A percentile compares a stretch with the other conserved stretches of the same genome.
Evolutionary conservation across 2,113 vertebrate species (phyloP).

Genomic region (Diphyllodes magnificus): DNA sequence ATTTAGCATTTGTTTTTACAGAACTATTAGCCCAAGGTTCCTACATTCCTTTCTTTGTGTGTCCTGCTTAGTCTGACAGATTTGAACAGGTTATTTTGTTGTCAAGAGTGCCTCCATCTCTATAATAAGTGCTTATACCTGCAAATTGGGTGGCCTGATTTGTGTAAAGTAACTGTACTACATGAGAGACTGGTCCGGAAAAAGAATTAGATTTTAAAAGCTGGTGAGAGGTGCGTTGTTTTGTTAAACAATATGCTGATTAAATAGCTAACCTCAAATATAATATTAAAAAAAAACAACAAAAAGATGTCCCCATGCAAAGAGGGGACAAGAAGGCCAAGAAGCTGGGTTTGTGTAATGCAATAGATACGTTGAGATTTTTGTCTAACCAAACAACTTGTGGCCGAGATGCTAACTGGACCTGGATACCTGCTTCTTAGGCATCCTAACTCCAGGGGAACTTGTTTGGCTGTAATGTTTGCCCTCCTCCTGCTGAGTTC

Average conservation of each 20-base stretch:
- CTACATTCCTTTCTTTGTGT: background rate
- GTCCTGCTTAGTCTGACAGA: background rate
- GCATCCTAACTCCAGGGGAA: background rate
- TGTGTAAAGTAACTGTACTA: background rate
- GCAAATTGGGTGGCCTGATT: background rate
- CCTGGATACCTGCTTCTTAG: background rate
- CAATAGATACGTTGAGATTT: rapidly evolving
- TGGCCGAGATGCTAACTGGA: background rate
- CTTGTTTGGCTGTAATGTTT: background rate
- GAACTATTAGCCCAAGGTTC: conserved; percentile 19
- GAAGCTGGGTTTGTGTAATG: background rate
- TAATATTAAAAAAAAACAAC: background rate
- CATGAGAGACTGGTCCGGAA: background rate
- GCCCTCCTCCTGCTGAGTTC: background rate
- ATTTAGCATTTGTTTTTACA: conserved; percentile 43
- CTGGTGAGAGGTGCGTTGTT: background rate
- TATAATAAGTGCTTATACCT: background rate
- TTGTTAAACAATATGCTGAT: background rate
- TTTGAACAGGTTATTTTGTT: background rate
- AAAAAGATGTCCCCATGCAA: background rate
- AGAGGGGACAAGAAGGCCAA: background rate
- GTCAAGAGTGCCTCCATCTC: background rate
- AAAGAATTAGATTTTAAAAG: background rate
- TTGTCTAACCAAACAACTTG: background rate
- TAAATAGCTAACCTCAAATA: background rate